These are phyloP conservation scores for Hanleya hanleyi DNA, from an alignment of 2,888 invertebrate species.

Conservation along the genomic window DNA sequence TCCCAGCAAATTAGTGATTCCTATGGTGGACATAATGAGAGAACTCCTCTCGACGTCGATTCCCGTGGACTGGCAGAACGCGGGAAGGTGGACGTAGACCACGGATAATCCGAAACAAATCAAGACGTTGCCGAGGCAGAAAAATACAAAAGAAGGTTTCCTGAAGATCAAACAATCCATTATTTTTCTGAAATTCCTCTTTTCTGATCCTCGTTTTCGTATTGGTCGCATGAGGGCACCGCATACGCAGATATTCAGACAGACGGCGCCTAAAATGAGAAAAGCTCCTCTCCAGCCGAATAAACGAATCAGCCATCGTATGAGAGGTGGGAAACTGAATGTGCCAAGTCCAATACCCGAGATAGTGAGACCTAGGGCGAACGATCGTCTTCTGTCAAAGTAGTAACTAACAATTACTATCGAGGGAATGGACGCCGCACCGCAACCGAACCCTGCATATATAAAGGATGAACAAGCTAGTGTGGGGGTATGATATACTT, in stretches of 20 bases:
- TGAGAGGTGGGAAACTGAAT: slow-evolving; percentile 51
- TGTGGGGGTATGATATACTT: too few relatives aligned
- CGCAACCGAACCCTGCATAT: slow-evolving; percentile 50
- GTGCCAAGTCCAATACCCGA: slow-evolving; percentile 57
- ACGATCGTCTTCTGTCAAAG: slow-evolving; percentile 46
- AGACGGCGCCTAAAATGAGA: slow-evolving; percentile 47
- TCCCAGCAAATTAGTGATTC: slow-evolving; percentile 49
- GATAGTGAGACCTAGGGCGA: slow-evolving; percentile 53
- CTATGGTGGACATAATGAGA: slow-evolving; percentile 47
- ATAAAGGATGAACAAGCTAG: not conserved
- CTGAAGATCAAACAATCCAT: slow-evolving; percentile 45
- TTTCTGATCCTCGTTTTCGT: not conserved
- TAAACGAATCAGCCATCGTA: slow-evolving; percentile 41
- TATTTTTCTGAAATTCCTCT: not conserved
- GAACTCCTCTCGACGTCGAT: slow-evolving; percentile 41
- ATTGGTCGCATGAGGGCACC: slow-evolving; percentile 48
- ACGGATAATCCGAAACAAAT: slow-evolving; percentile 51
- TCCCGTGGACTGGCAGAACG: slow-evolving; percentile 41
- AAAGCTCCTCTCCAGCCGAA: slow-evolving; percentile 52
- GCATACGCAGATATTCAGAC: slow-evolving; percentile 49
- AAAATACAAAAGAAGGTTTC: slow-evolving; percentile 41
- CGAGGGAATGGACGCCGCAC: slow-evolving; percentile 49
- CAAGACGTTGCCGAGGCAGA: slow-evolving; percentile 48
- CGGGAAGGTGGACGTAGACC: slow-evolving; percentile 50
- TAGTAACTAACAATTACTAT: slow-evolving; percentile 50